Evolutionary conservation across 2,113 vertebrate species (phyloP).

Genomic region (Nibea coibor): DNA sequence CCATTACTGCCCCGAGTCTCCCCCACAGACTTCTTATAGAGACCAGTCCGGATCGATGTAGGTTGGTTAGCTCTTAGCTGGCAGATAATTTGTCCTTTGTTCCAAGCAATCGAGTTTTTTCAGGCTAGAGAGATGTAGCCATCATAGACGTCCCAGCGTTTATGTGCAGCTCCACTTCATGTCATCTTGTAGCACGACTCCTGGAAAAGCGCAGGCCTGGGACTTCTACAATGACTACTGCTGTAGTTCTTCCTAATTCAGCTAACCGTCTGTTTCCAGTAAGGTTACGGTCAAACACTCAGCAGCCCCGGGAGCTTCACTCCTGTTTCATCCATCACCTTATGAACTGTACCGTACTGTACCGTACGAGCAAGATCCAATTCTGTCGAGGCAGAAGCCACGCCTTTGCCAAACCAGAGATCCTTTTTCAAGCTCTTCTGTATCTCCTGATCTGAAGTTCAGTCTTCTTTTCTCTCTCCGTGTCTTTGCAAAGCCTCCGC

Average conservation of each 20-base stretch:
- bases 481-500: slow-evolving; percentile 42
- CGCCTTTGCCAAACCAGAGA: slow-evolving; percentile 80
- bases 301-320: slow-evolving; percentile 70
- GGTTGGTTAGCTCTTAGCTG: slow-evolving; percentile 31
- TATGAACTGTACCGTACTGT: slow-evolving; percentile 38
- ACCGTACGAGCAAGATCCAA: slow-evolving; percentile 43
- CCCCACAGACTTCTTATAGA: slow-evolving; percentile 51
- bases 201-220: slow-evolving; percentile 26
- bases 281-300: slow-evolving; percentile 55
- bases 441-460: slow-evolving; percentile 56
- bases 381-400: slow-evolving; percentile 70
- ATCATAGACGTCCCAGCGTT: slow-evolving; percentile 34
- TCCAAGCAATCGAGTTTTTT: slow-evolving; percentile 33
- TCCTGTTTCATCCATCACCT: slow-evolving; percentile 46
- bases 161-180: slow-evolving; percentile 12
- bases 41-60: slow-evolving; percentile 36
- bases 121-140: slow-evolving; percentile 33
- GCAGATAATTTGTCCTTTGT: slow-evolving; percentile 30
- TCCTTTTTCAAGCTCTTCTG: slow-evolving; percentile 64
- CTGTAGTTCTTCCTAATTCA: slow-evolving; percentile 18
- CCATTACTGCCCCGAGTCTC: slow-evolving; percentile 65
- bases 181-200: neutral
- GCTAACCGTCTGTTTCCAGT: slow-evolving; percentile 31
- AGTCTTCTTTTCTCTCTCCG: slow-evolving; percentile 49
- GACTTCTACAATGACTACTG: slow-evolving; percentile 45